These are phyloP conservation scores for Trididemnum miniatum DNA, from an alignment of 23 tunicate genomes.

Conservation along the genomic window DNA sequence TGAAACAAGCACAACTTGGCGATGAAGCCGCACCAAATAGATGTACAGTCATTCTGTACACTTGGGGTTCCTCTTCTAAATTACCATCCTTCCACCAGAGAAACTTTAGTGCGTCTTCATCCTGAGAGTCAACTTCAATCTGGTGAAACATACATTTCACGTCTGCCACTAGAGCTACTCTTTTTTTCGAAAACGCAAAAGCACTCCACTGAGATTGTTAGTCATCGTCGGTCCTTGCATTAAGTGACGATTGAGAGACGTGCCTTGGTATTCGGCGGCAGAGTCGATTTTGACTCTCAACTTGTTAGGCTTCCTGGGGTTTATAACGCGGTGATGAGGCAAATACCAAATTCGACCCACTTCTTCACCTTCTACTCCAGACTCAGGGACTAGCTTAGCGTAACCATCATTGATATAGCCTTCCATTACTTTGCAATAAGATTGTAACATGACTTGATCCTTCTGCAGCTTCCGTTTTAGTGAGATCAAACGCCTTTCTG, in stretches of 20 bases:
- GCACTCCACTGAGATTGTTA: neutral
- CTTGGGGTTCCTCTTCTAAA: neutral
- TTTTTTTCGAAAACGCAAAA: neutral
- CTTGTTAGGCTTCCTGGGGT: conserved; percentile 14
- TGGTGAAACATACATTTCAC: conserved; percentile 4
- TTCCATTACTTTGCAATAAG: neutral
- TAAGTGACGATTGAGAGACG: neutral
- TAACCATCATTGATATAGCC: neutral
- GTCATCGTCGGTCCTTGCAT: neutral
- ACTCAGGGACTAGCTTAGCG: neutral
- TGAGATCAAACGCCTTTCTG: neutral
- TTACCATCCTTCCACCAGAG: neutral
- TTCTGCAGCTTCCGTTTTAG: neutral
- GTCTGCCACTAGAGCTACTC: neutral
- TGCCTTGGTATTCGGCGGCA: conserved; percentile 3
- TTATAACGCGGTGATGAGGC: conserved; percentile 19
- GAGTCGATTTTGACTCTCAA: conserved; percentile 1
- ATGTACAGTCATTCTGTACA: conserved; percentile 1
- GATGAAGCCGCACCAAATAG: neutral
- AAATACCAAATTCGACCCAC: neutral
- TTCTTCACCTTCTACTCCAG: neutral
- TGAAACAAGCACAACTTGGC: conserved; percentile 9
- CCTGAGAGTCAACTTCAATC: neutral
- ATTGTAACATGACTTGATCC: neutral
- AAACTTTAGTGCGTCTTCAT: neutral